Evolutionary conservation across 35 echinoderm and acorn worm species (phyloP).

Genomic region (Patiria miniata): DNA sequence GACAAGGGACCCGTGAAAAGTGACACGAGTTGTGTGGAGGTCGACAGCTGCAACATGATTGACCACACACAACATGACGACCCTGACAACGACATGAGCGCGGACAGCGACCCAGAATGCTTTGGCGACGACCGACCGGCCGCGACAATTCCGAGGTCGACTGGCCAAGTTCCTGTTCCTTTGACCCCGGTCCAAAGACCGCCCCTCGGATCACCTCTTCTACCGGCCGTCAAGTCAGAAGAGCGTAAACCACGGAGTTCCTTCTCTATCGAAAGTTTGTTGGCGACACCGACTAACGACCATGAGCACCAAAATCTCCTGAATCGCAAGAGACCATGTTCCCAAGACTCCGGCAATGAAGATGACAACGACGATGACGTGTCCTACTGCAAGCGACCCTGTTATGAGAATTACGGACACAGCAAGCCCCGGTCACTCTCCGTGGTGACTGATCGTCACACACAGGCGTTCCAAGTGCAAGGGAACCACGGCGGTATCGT

Average conservation of each 20-base stretch:
- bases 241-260: background rate
- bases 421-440: background rate
- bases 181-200: background rate
- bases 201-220: background rate
- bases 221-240: background rate
- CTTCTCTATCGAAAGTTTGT: conserved; percentile 2
- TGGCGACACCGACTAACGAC: background rate
- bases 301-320: background rate
- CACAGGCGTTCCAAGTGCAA: background rate
- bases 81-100: background rate
- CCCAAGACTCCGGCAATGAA: background rate
- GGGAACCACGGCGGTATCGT: background rate
- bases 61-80: background rate
- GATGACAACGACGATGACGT: background rate
- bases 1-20: background rate
- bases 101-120: conserved; percentile 28
- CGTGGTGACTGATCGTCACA: background rate
- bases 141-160: background rate
- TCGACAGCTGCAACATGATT: background rate
- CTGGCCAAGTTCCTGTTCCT: background rate
- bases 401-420: background rate
- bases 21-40: background rate
- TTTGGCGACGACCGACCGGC: background rate
- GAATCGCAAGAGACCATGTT: background rate
- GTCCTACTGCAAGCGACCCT: background rate